These are phyloP conservation scores for Drepana falcataria DNA, from an alignment of 2,888 invertebrate genomes.

Conservation along the genomic window DNA sequence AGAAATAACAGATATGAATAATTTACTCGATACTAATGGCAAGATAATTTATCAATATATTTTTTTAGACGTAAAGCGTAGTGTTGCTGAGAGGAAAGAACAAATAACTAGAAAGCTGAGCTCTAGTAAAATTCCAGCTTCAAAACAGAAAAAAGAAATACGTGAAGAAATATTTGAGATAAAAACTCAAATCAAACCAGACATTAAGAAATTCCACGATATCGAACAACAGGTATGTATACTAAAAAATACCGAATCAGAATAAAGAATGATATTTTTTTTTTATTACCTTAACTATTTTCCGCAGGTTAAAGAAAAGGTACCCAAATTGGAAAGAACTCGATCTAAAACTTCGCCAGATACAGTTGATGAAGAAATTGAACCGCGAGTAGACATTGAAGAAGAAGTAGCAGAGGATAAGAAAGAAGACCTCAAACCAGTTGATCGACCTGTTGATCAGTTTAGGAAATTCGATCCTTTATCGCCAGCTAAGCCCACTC, in stretches of 20 bases:
- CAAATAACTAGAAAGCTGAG: constrained; percentile 87
- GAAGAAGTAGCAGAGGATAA: constrained; percentile 38
- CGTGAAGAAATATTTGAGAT: constrained; percentile 85
- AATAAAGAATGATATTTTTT: constrained; percentile 8
- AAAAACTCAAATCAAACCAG: constrained; percentile 81
- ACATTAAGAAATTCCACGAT: constrained; percentile 73
- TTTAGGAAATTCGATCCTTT: constrained; percentile 69
- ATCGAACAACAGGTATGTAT: constrained; percentile 67
- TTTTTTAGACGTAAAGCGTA: constrained; percentile 77
- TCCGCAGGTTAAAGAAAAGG: constrained; percentile 54
- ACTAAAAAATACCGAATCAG: constrained; percentile 8
- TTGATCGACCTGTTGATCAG: constrained; percentile 57
- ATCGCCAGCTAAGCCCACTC: constrained; percentile 71
- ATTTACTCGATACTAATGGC: too few relatives aligned
- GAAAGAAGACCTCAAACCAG: constrained; percentile 50
- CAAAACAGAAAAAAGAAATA: constrained; percentile 85
- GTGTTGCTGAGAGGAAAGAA: constrained; percentile 86
- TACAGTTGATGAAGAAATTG: constrained; percentile 47
- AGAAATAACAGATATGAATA: too few relatives aligned
- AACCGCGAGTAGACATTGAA: constrained; percentile 30
- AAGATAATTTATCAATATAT: too few relatives aligned
- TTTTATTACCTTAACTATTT: neutral
- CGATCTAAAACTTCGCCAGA: constrained; percentile 65
- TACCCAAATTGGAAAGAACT: constrained; percentile 58
- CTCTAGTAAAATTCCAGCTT: constrained; percentile 84